These are phyloP conservation scores for Drosophila neonasuta DNA, from an alignment of 2,888 invertebrate genomes.

Conservation along the genomic window DNA sequence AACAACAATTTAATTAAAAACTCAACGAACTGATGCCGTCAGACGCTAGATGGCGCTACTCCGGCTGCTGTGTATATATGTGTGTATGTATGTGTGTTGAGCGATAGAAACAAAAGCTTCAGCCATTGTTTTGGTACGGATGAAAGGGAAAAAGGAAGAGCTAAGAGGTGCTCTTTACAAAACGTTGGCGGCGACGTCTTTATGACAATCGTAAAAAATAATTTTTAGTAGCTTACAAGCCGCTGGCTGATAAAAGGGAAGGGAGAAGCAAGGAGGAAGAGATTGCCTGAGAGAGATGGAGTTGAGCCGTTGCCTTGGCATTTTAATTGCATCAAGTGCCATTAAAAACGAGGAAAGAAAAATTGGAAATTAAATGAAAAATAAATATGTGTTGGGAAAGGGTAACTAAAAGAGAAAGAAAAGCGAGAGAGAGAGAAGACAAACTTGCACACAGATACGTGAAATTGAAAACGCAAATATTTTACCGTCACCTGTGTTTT, in stretches of 20 bases:
- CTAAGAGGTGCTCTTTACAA: slow-evolving; percentile 20
- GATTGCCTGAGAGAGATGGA: not conserved
- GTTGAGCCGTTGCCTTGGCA: slow-evolving; percentile 60
- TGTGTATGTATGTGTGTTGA: slow-evolving; percentile 4
- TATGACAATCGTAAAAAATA: slow-evolving; percentile 77
- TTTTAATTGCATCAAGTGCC: slow-evolving; percentile 74
- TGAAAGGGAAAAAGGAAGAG: slow-evolving; percentile 14
- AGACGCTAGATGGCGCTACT: slow-evolving; percentile 48
- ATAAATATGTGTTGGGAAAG: slow-evolving; percentile 51
- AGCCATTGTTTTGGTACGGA: slow-evolving; percentile 50
- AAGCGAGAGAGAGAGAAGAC: slow-evolving; percentile 15
- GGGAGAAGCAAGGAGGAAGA: slow-evolving; percentile 6
- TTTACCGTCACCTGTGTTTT: slow-evolving; percentile 59
- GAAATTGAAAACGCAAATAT: slow-evolving; percentile 63
- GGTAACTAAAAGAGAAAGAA: slow-evolving; percentile 2
- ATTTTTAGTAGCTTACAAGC: slow-evolving; percentile 74
- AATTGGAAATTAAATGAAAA: slow-evolving; percentile 73
- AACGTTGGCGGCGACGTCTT: slow-evolving; percentile 63
- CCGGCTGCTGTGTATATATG: not conserved
- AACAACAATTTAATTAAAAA: slow-evolving; percentile 71
- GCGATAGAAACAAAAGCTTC: slow-evolving; percentile 48
- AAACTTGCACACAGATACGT: slow-evolving; percentile 19
- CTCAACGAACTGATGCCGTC: slow-evolving; percentile 46
- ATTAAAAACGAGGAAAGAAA: slow-evolving; percentile 65
- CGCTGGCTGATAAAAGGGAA: slow-evolving; percentile 29